Conservation (phyloP, 1,140 invertebrate genomes). For the Drosophila serrata region DNA sequence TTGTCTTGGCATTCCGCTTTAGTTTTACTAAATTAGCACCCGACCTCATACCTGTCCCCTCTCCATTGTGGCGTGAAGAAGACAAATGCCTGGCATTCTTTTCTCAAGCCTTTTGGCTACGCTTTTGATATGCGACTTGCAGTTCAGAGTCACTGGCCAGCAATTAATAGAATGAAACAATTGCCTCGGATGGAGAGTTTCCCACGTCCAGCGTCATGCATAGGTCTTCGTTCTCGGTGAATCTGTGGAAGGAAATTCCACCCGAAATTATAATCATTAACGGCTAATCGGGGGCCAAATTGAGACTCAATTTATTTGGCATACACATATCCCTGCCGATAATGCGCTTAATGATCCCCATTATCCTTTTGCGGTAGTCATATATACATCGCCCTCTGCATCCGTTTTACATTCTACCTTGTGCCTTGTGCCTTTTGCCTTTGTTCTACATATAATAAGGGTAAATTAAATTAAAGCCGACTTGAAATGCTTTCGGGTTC, state of each 20-base stretch:
- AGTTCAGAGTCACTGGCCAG: slow-evolving; percentile 21
- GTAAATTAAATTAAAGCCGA: slow-evolving; percentile 67
- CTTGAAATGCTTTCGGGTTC: slow-evolving; percentile 27
- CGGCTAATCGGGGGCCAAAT: slow-evolving; percentile 61
- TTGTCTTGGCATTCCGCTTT: slow-evolving; percentile 61
- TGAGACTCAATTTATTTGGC: slow-evolving; percentile 68
- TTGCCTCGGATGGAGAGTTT: slow-evolving; percentile 38
- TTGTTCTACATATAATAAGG: slow-evolving; percentile 67
- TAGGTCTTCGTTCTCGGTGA: slow-evolving; percentile 28
- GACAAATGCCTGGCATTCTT: slow-evolving; percentile 78
- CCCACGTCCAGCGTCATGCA: slow-evolving; percentile 58
- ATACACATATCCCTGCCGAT: slow-evolving; percentile 41
- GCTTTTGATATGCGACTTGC: slow-evolving; percentile 74
- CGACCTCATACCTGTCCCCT: slow-evolving; percentile 10
- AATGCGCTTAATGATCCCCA: slow-evolving; percentile 53
- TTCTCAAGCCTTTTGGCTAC: slow-evolving; percentile 81
- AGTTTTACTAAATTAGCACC: slow-evolving; percentile 77
- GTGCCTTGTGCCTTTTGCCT: slow-evolving; percentile 6
- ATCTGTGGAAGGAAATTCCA: slow-evolving; percentile 53
- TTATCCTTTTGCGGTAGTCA: slow-evolving; percentile 65
- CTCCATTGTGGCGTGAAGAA: slow-evolving; percentile 75
- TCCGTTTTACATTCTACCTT: slow-evolving; percentile 22
- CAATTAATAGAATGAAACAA: slow-evolving; percentile 69
- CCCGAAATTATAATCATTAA: slow-evolving; percentile 66
- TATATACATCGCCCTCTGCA: slow-evolving; percentile 31